These are phyloP conservation scores for Amblyornis subalaris DNA, from an alignment of 2,113 vertebrate genomes.

Conservation along the genomic window DNA sequence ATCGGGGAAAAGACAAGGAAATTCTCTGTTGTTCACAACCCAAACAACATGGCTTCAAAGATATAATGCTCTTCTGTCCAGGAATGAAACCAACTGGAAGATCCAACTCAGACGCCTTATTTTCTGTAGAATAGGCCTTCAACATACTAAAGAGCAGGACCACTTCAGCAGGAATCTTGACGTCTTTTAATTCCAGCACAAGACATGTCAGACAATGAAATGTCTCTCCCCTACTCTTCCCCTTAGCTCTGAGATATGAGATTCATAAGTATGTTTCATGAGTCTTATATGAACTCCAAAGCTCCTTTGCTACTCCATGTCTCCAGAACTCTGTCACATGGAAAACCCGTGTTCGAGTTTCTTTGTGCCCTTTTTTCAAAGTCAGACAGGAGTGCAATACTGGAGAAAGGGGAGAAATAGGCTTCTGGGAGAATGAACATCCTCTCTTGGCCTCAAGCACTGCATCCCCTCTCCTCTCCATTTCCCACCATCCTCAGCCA, in stretches of 20 bases:
- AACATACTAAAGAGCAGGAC: neutral
- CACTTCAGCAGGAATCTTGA: neutral
- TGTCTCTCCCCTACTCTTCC: neutral
- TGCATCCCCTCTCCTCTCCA: neutral
- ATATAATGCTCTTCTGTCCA: neutral
- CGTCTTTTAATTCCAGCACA: neutral
- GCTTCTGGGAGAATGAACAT: neutral
- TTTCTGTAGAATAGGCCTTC: neutral
- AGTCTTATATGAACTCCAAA: neutral
- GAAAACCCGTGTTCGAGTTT: fast-evolving
- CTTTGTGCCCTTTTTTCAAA: neutral
- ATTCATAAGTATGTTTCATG: neutral
- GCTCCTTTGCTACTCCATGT: neutral
- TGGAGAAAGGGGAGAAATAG: neutral
- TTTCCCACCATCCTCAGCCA: neutral
- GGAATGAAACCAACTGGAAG: neutral
- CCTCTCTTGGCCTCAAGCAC: neutral
- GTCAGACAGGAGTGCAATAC: neutral
- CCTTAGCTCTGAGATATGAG: neutral
- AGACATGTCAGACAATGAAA: neutral
- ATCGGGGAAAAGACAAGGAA: neutral
- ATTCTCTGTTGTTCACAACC: neutral
- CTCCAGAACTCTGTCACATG: no score
- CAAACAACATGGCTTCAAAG: neutral
- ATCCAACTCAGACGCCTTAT: neutral